Evolutionary conservation across 2,888 invertebrate genomes (phyloP), one percentile per base, ranked within the genome.

Genomic region (Oscheius onirici): DNA sequence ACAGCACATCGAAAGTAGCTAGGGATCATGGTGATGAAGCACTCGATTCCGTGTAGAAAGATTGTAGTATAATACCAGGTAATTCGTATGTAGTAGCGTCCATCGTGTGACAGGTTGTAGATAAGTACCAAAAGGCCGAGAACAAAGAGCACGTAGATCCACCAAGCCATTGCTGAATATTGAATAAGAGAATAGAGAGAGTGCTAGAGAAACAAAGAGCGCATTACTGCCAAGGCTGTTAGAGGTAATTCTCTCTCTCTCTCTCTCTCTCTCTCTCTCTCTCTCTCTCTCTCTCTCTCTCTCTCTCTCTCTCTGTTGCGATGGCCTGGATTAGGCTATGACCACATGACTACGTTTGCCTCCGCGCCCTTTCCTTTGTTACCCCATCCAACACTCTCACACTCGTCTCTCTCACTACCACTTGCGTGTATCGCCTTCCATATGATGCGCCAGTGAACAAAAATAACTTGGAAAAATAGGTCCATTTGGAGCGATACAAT

Each of bases 1-100:
- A 82, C 82, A 60, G 68, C 71, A 22, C 74, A 70, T 26, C 61
- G 49, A 15, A 79, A 41, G 41, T 71, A 80, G 22, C 76, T 75
- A 10, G 80, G 80, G 46, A 80, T 74, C 73, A 77, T 72, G 10
- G 74, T 75, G 26, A 78, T 41, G 46, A 72, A 72, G 49, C 75
- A 71, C 63, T 74, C 73, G 66, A 78, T 75, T 52, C 78, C 79
- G 60, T 82, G 76, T 40, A 76, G 17, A 44, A 82, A 49, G 66
- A 82, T 73, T 13, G 74, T 74, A n/a, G 77, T 24, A 66, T 82
- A 79, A 72, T 74, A 77, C 55, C 79, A 78, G 6, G 73, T 69
- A 15, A 75, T 74, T 43, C 76, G 70, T 5, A 73, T 26, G 51
- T 78, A 80, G 58, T 73, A 82, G 67, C 74, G 71, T 43, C 57